Evolutionary conservation across 2,113 vertebrate genomes (phyloP).

Genomic region (Piprites chloris): DNA sequence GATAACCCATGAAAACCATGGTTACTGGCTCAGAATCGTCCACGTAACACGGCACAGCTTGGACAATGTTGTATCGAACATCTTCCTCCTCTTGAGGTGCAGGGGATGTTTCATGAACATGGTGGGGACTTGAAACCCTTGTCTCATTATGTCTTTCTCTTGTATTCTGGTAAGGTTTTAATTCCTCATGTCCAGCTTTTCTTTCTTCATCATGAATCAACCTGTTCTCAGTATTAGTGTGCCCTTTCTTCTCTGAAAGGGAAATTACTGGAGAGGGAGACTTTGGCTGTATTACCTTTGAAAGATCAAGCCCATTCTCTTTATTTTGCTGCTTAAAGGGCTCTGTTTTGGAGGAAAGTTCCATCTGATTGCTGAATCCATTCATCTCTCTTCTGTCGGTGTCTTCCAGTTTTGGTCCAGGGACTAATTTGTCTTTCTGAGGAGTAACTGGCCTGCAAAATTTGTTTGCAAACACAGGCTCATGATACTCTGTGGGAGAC

Average conservation of each 20-base stretch:
- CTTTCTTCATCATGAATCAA: background rate
- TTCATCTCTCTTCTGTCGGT: conserved; percentile 37
- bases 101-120: background rate
- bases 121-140: background rate
- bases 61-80: conserved; percentile 65
- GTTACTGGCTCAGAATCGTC: conserved; percentile 80
- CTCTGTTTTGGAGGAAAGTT: background rate
- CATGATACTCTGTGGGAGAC: conserved; percentile 85
- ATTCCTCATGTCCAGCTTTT: background rate
- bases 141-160: conserved; percentile 30
- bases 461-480: conserved; percentile 86
- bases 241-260: background rate
- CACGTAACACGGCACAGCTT: conserved; percentile 70
- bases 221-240: conserved; percentile 3
- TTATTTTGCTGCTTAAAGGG: conserved; percentile 13
- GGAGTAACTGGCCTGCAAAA: conserved; percentile 80
- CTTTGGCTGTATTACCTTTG: conserved; percentile 4
- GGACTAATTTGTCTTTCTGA: conserved; percentile 63
- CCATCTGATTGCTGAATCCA: conserved; percentile 38
- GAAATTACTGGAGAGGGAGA: conserved; percentile 22
- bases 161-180: conserved; percentile 24
- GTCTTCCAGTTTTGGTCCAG: conserved; percentile 57
- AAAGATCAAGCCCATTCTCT: background rate
- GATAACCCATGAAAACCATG: conserved; percentile 98
- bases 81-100: conserved; percentile 62